A percentile compares a stretch with the other conserved stretches of the same genome.
Evolutionary conservation across 2,113 vertebrate species (phyloP).

Genomic region (Eleginops maclovinus): DNA sequence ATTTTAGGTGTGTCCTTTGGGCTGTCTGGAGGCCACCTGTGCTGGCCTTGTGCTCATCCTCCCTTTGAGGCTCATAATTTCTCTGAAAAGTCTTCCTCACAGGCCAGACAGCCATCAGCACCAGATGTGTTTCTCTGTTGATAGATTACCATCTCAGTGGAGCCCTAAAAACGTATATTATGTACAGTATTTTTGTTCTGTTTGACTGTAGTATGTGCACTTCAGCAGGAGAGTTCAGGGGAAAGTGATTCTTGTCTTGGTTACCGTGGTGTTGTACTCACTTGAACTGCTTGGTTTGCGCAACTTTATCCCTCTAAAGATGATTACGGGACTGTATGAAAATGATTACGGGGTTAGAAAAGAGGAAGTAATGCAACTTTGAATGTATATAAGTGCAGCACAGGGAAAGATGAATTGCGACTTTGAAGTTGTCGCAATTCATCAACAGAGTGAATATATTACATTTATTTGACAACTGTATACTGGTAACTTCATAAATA

Average conservation of each 20-base stretch:
- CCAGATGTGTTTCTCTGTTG: conserved; percentile 58
- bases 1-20: background rate
- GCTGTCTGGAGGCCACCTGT: background rate
- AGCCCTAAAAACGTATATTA: conserved; percentile 7
- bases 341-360: background rate
- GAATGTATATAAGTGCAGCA: background rate
- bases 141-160: conserved; percentile 40
- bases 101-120: background rate
- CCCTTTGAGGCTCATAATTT: conserved; percentile 15
- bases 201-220: background rate
- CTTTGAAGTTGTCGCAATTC: no score
- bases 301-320: background rate
- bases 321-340: background rate
- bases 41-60: background rate
- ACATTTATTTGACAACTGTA: background rate
- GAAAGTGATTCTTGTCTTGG: background rate
- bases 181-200: conserved; percentile 1
- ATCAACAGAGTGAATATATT: no score
- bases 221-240: background rate
- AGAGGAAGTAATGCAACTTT: background rate
- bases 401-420: background rate
- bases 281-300: background rate
- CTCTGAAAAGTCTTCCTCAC: conserved; percentile 3
- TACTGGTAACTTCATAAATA: background rate
- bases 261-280: background rate